Conservation (phyloP, 2,888 invertebrate genomes). For the Acrobasis consociella region DNA sequence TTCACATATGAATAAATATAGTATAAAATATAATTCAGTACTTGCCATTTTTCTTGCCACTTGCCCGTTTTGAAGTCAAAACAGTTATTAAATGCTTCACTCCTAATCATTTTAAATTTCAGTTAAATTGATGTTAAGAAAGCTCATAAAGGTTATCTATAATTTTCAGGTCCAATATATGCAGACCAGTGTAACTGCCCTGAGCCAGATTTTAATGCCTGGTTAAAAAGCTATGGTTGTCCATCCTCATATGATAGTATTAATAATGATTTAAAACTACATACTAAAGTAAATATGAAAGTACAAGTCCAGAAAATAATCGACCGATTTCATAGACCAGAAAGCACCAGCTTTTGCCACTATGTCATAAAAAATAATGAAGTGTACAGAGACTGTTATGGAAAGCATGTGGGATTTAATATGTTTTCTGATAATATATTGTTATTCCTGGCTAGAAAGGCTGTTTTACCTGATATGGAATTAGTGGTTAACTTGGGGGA, state of each 20-base stretch:
- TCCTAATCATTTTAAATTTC: too few species aligned
- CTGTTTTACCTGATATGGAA: constrained; percentile 92
- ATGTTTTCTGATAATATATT: constrained; percentile 96
- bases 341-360: constrained; percentile 94
- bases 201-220: constrained; percentile 80
- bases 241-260: constrained; percentile 86
- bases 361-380: constrained; percentile 92
- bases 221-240: constrained; percentile 88
- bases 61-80: too few species aligned
- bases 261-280: constrained; percentile 86
- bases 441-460: constrained; percentile 91
- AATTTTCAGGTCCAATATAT: constrained; percentile 83
- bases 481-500: constrained; percentile 97
- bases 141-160: background rate
- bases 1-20: too few species aligned
- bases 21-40: too few species aligned
- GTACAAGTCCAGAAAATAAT: constrained; percentile 84
- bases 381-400: constrained; percentile 94
- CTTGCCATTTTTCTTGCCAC: too few species aligned
- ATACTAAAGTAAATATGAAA: constrained; percentile 87
- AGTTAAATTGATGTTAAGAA: too few species aligned
- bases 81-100: too few species aligned
- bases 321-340: constrained; percentile 88
- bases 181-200: constrained; percentile 95
- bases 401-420: constrained; percentile 97